A percentile compares a stretch with the other conserved stretches of the same genome.
Conservation (phyloP, 2,113 vertebrate species). For the Todiramphus chloris region DNA sequence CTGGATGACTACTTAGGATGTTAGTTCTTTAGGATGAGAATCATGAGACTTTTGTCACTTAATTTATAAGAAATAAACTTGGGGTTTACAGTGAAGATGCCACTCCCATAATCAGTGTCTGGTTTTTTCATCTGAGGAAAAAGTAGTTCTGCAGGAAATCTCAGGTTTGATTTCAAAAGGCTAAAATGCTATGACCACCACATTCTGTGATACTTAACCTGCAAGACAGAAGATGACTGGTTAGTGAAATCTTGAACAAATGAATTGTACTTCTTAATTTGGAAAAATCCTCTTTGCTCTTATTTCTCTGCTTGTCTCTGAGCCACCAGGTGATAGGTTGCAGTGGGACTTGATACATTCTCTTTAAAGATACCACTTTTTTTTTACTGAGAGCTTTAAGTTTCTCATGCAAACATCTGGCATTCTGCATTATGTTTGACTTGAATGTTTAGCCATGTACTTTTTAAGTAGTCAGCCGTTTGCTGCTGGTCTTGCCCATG, state of each 20-base stretch:
- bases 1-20: not conserved
- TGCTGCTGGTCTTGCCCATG: not conserved
- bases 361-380: not conserved
- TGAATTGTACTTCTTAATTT: not conserved
- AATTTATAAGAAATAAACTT: not conserved
- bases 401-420: not conserved
- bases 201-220: not conserved
- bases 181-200: not conserved
- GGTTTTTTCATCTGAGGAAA: not conserved
- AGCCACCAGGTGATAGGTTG: not conserved
- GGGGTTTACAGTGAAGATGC: not conserved
- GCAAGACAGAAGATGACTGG: not conserved
- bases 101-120: not conserved
- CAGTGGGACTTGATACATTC: not conserved
- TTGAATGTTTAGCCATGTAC: not conserved
- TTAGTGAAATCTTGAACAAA: not conserved
- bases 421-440: not conserved
- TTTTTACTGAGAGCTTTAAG: not conserved
- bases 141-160: not conserved
- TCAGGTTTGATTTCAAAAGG: not conserved
- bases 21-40: not conserved
- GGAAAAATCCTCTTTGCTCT: not conserved
- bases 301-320: accelerated
- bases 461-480: not conserved
- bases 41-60: not conserved